A percentile compares a stretch with the other conserved stretches of the same genome.
Conservation (phyloP, 1,140 invertebrate species). For the Drosophila grimshawi region DNA sequence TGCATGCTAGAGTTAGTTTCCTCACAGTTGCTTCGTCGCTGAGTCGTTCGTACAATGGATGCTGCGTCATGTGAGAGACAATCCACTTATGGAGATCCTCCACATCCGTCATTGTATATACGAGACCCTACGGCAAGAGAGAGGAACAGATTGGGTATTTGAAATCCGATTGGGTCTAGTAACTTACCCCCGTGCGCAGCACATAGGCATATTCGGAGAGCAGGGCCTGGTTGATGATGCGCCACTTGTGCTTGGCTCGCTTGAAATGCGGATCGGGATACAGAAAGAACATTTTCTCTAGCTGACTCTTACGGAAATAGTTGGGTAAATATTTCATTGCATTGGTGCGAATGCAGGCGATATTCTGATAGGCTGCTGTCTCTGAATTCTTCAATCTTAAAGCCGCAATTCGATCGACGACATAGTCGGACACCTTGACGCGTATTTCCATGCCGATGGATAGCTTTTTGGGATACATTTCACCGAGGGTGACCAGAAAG, state of each 20-base stretch:
- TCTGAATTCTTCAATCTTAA: constrained; percentile 90
- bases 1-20: too few species aligned
- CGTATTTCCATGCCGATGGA: constrained; percentile 99
- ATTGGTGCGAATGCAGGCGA: constrained; percentile 98
- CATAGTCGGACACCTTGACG: constrained; percentile 99
- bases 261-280: constrained; percentile 99
- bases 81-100: constrained; percentile 99
- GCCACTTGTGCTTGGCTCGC: constrained; percentile 99
- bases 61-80: constrained; percentile 94
- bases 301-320: constrained; percentile 97
- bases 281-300: constrained; percentile 99
- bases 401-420: constrained; percentile 96
- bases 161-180: neutral
- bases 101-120: constrained; percentile 99
- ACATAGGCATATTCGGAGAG: constrained; percentile 99
- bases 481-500: constrained; percentile 94
- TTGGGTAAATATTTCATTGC: constrained; percentile 99
- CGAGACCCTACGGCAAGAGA: constrained; percentile 88
- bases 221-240: constrained; percentile 97
- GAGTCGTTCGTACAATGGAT: constrained; percentile 95
- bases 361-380: constrained; percentile 93
- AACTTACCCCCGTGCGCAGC: constrained; percentile 91
- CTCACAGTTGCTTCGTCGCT: constrained; percentile 90
- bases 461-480: constrained; percentile 95
- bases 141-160: constrained; percentile 6